Evolutionary conservation across 2,797 vertebrate genomes (phyloP).

Genomic region (Thamnophis elegans): DNA sequence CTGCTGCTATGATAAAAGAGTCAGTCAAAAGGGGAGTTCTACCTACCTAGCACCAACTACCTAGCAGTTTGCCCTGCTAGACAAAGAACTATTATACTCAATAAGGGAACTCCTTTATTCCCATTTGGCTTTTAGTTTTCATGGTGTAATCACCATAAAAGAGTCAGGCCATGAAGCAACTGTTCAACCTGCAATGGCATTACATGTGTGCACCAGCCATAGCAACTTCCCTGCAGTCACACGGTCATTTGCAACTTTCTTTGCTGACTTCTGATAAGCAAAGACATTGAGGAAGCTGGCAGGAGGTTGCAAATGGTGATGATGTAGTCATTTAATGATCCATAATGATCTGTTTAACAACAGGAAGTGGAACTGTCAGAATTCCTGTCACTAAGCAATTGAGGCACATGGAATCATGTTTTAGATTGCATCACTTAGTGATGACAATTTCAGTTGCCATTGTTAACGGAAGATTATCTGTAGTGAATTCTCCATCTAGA

Average conservation of each 20-base stretch:
- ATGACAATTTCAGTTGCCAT: neutral
- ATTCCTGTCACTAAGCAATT: neutral
- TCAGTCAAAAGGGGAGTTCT: neutral
- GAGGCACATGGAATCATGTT: neutral
- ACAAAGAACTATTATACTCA: neutral
- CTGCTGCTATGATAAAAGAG: neutral
- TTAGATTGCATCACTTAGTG: neutral
- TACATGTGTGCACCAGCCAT: neutral
- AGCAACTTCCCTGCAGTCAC: neutral
- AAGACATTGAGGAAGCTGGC: neutral
- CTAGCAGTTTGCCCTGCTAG: neutral
- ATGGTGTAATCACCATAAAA: neutral
- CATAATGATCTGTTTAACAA: neutral
- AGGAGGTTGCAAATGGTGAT: neutral
- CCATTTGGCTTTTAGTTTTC: neutral
- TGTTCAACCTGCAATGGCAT: neutral
- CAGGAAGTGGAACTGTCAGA: neutral
- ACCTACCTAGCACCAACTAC: neutral
- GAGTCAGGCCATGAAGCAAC: neutral
- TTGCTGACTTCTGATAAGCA: neutral
- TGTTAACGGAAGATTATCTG: neutral
- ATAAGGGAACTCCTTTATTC: neutral
- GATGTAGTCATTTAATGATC: neutral
- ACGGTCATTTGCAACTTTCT: neutral
- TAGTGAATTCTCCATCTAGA: neutral